These are phyloP conservation scores for Mercenaria mercenaria DNA, from an alignment of 1,140 invertebrate species.

Conservation along the genomic window DNA sequence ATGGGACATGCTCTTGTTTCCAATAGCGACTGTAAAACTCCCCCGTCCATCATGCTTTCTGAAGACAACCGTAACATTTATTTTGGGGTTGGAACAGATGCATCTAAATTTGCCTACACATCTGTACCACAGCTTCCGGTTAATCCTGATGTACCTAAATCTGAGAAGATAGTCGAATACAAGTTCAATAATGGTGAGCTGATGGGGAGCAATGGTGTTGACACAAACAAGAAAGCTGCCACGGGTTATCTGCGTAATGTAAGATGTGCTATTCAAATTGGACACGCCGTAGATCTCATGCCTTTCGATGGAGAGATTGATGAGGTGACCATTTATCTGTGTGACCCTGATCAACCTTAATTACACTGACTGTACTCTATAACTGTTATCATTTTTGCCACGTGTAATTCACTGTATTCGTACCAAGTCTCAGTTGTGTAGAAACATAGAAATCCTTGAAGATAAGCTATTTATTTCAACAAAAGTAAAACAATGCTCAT, in stretches of 20 bases:
- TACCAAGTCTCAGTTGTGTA: neutral
- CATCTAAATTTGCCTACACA: conserved; percentile 37
- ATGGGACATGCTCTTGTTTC: conserved; percentile 68
- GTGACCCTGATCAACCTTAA: conserved; percentile 32
- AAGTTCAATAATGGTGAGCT: conserved; percentile 3
- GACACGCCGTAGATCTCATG: neutral
- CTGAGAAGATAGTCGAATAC: conserved; percentile 11
- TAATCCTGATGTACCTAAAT: neutral
- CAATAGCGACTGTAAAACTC: conserved; percentile 73
- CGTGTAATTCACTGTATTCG: neutral
- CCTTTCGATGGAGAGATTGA: conserved; percentile 46
- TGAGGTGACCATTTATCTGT: conserved; percentile 44
- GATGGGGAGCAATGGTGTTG: neutral
- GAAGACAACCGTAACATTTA: conserved; percentile 83
- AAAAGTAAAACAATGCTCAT: too few species aligned
- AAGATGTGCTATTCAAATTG: conserved; percentile 45
- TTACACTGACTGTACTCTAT: neutral
- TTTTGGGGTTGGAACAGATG: conserved; percentile 65
- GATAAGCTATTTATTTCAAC: too few species aligned
- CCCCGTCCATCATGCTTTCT: conserved; percentile 68
- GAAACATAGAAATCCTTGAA: neutral
- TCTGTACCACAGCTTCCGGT: neutral
- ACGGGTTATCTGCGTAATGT: neutral
- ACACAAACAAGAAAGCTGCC: neutral
- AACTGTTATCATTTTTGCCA: neutral